Percentiles rank a stretch among this genome's conserved stretches.
Evolutionary conservation across 2,113 vertebrate genomes (phyloP).

Genomic region (Micromys minutus): DNA sequence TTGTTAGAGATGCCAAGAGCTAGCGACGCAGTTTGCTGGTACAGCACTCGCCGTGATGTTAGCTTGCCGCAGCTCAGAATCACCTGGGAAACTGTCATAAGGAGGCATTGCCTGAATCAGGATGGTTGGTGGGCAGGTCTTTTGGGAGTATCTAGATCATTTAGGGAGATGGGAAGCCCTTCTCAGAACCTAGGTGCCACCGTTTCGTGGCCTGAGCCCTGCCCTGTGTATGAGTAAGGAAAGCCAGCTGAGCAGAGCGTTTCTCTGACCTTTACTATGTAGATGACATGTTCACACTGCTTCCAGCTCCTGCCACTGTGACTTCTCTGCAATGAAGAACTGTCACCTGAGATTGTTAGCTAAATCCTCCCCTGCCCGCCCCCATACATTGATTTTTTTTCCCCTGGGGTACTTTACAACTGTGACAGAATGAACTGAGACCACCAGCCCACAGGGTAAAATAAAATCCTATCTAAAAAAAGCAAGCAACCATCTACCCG

Average conservation of each 20-base stretch:
- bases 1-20: background rate
- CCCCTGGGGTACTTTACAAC: accelerated
- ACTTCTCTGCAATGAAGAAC: background rate
- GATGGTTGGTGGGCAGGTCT: background rate
- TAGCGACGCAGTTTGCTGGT: background rate
- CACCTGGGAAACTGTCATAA: background rate
- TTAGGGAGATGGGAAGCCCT: background rate
- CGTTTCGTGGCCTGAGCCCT: background rate
- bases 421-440: background rate
- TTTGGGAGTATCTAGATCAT: background rate
- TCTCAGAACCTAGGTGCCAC: too few species aligned
- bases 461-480: background rate
- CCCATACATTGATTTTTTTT: background rate
- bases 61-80: background rate
- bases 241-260: background rate
- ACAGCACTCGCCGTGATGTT: background rate
- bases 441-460: background rate
- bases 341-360: background rate
- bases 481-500: background rate
- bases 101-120: background rate
- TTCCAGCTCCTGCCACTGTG: background rate
- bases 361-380: too few species aligned
- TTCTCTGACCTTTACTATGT: background rate
- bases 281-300: accelerated
- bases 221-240: background rate